phyloP scores from a whole-genome alignment of 1,140 invertebrate species.

The Euschistus heros region DNA sequence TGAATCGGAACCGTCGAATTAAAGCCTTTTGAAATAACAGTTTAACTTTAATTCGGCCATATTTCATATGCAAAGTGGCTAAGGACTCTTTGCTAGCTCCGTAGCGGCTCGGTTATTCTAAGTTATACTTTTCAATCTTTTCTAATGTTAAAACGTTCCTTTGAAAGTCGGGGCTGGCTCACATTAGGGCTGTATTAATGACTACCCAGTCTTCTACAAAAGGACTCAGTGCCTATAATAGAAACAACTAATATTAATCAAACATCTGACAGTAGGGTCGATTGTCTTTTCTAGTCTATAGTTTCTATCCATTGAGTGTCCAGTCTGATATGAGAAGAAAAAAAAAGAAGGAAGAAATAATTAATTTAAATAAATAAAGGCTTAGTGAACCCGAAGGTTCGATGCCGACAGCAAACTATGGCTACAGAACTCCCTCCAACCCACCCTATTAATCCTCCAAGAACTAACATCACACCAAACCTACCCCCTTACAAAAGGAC shows the following conservation, averaged over 20 bases:
- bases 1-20: conserved; percentile 8
- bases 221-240: not conserved
- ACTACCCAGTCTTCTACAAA: not conserved
- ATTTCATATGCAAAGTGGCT: conserved; percentile 12
- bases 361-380: too few relatives aligned
- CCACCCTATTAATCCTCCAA: too few relatives aligned
- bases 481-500: too few relatives aligned
- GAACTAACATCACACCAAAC: too few relatives aligned
- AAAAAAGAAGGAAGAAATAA: too few relatives aligned
- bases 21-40: conserved; percentile 17
- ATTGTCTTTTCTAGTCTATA: too few relatives aligned
- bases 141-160: conserved; percentile 12
- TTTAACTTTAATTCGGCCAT: conserved; percentile 11
- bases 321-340: too few relatives aligned
- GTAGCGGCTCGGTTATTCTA: not conserved
- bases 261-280: not conserved
- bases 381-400: too few relatives aligned
- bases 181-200: not conserved
- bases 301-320: too few relatives aligned
- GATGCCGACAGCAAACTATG: too few relatives aligned
- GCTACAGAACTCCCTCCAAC: too few relatives aligned
- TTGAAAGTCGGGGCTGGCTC: not conserved
- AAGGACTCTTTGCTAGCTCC: not conserved
- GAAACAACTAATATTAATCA: conserved; percentile 15
- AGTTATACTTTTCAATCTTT: conserved; percentile 14